Evolutionary conservation across 2,113 vertebrate genomes (phyloP).

Genomic region (Erinaceus europaeus): DNA sequence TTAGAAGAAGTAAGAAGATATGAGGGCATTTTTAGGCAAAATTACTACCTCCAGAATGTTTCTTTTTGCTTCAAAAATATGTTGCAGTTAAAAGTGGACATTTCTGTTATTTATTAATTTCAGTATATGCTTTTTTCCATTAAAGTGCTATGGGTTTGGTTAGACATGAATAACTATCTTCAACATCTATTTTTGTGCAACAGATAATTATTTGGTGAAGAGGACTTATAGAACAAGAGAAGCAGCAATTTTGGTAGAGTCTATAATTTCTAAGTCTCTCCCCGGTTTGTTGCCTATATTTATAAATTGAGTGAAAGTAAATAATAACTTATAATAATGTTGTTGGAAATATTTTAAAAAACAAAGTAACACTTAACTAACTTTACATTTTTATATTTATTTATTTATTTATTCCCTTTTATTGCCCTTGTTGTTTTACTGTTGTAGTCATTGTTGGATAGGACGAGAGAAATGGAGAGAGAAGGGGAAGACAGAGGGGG

Average conservation of each 20-base stretch:
- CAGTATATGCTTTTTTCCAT: background rate
- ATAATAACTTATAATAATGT: slow-evolving; percentile 7
- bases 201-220: slow-evolving; percentile 30
- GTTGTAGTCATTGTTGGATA: no score
- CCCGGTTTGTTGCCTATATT: slow-evolving; percentile 1
- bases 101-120: slow-evolving; percentile 43
- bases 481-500: no score
- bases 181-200: slow-evolving; percentile 33
- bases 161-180: slow-evolving; percentile 18
- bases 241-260: slow-evolving; percentile 13
- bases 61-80: background rate
- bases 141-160: slow-evolving; percentile 34
- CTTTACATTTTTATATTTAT: background rate
- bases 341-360: slow-evolving; percentile 12
- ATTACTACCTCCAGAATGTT: background rate
- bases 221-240: slow-evolving; percentile 27
- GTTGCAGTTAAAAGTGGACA: background rate
- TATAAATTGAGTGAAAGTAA: slow-evolving; percentile 49
- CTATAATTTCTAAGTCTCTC: slow-evolving; percentile 28
- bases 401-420: no score
- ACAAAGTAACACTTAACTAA: background rate
- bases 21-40: background rate
- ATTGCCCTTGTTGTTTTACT: no score
- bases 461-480: no score
- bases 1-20: background rate